Conservation (phyloP, 2,888 invertebrate species). For the Apodemia hepburni region DNA sequence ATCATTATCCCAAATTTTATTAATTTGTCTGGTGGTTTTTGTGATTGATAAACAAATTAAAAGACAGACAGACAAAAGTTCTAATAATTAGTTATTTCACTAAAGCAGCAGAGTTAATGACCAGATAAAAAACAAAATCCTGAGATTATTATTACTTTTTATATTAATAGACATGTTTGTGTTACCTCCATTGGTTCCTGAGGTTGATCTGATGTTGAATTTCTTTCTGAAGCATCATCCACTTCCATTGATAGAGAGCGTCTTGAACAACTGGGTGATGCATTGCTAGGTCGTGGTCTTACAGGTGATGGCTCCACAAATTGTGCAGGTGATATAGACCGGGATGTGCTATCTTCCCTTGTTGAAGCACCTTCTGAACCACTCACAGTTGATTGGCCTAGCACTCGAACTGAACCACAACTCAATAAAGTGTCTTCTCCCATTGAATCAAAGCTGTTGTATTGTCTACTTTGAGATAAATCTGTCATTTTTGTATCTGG, state of each 20-base stretch:
- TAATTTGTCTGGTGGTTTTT: too few species aligned
- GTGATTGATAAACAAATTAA: too few species aligned
- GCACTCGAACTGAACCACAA: slow-evolving; percentile 68
- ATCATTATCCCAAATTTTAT: too few species aligned
- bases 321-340: slow-evolving; percentile 69
- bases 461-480: slow-evolving; percentile 70
- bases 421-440: slow-evolving; percentile 67
- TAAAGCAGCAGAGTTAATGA: too few species aligned
- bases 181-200: slow-evolving; percentile 71
- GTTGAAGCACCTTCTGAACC: slow-evolving; percentile 57
- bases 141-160: too few species aligned
- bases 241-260: slow-evolving; percentile 74
- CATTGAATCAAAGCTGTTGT: slow-evolving; percentile 74
- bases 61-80: too few species aligned
- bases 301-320: slow-evolving; percentile 72
- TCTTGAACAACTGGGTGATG: slow-evolving; percentile 71
- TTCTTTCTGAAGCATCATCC: slow-evolving; percentile 69
- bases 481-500: slow-evolving; percentile 77
- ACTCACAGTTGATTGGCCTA: slow-evolving; percentile 59
- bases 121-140: too few species aligned
- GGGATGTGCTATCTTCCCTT: slow-evolving; percentile 65
- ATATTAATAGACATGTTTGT: neutral
- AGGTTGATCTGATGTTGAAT: slow-evolving; percentile 63
- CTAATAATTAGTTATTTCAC: too few species aligned
- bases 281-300: slow-evolving; percentile 52